phyloP scores from a whole-genome alignment of 2,113 vertebrate genomes.

The Oryzias woworae region DNA sequence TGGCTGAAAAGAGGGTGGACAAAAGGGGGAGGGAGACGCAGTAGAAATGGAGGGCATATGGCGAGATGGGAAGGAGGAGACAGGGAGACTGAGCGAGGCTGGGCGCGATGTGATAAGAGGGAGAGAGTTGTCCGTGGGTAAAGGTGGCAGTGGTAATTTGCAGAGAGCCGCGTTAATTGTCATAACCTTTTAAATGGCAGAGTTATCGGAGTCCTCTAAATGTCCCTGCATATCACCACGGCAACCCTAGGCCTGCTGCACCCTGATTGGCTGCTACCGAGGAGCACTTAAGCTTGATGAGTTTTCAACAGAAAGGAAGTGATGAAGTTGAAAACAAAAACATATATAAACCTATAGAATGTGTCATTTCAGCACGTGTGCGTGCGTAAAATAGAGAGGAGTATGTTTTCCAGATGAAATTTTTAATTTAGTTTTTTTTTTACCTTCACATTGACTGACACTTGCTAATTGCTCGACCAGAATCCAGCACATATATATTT shows the following conservation, averaged over 20 bases:
- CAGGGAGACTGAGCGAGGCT: slow-evolving; percentile 45
- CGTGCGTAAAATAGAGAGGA: slow-evolving; percentile 12
- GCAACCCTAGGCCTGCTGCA: slow-evolving; percentile 65
- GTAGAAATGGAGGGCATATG: slow-evolving; percentile 65
- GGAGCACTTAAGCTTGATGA: slow-evolving; percentile 74
- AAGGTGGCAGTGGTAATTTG: slow-evolving; percentile 82
- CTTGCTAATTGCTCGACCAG: slow-evolving; percentile 75
- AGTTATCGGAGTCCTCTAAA: slow-evolving; percentile 82
- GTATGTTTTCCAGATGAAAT: slow-evolving; percentile 39
- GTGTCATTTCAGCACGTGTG: slow-evolving; percentile 16
- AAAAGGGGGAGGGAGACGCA: slow-evolving; percentile 30
- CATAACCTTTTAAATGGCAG: slow-evolving; percentile 85
- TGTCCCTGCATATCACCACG: slow-evolving; percentile 75
- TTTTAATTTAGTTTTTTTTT: slow-evolving; percentile 62
- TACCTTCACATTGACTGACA: slow-evolving; percentile 71
- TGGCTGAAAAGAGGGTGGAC: slow-evolving; percentile 43
- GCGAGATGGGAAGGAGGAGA: slow-evolving; percentile 45
- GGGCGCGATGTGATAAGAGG: slow-evolving; percentile 69
- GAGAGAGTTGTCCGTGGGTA: slow-evolving; percentile 76
- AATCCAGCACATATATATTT: slow-evolving; percentile 52
- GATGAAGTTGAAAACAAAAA: slow-evolving; percentile 36
- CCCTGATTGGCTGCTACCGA: slow-evolving; percentile 65
- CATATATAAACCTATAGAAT: slow-evolving; percentile 29
- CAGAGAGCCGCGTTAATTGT: slow-evolving; percentile 82
- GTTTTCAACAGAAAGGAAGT: slow-evolving; percentile 61